phyloP scores from a whole-genome alignment of 2,888 invertebrate genomes.

The Vesta saturnalis region DNA sequence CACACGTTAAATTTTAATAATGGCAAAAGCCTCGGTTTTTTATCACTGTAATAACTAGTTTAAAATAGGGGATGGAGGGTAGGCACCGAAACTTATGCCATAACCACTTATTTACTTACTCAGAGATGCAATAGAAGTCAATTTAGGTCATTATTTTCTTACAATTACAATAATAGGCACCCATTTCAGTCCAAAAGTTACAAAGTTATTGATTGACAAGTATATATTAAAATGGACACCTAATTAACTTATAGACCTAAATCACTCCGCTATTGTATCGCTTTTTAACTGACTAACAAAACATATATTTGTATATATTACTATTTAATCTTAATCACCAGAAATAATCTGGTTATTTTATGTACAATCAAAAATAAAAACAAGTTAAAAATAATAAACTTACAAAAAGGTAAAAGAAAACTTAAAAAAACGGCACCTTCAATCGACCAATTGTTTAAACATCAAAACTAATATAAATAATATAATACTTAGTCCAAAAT shows the following conservation, averaged over 20 bases:
- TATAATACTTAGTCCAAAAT: conserved; percentile 38
- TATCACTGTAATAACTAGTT: conserved; percentile 6
- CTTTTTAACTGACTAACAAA: conserved; percentile 21
- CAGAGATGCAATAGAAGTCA: conserved; percentile 47
- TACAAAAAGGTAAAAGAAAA: conserved; percentile 11
- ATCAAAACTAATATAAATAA: conserved; percentile 26
- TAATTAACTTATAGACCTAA: conserved; percentile 42
- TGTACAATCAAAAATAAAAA: conserved; percentile 26
- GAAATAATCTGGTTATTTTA: conserved; percentile 20
- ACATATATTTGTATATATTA: conserved; percentile 24
- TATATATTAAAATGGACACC: conserved; percentile 39
- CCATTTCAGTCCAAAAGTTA: conserved; percentile 53
- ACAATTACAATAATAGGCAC: conserved; percentile 49
- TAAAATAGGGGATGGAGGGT: neutral
- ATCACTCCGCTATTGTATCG: conserved; percentile 50
- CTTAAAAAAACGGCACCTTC: conserved; percentile 18
- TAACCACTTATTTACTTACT: conserved; percentile 3
- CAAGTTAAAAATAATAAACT: conserved; percentile 23
- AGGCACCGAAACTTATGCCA: conserved; percentile 9
- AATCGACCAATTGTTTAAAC: neutral
- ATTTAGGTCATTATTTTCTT: conserved; percentile 43
- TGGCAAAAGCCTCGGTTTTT: conserved; percentile 17
- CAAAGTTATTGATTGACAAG: conserved; percentile 49
- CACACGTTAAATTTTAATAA: conserved; percentile 26
- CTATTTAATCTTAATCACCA: neutral